Evolutionary conservation across 2,888 invertebrate genomes (phyloP).

Genomic region (Tyria jacobaeae): DNA sequence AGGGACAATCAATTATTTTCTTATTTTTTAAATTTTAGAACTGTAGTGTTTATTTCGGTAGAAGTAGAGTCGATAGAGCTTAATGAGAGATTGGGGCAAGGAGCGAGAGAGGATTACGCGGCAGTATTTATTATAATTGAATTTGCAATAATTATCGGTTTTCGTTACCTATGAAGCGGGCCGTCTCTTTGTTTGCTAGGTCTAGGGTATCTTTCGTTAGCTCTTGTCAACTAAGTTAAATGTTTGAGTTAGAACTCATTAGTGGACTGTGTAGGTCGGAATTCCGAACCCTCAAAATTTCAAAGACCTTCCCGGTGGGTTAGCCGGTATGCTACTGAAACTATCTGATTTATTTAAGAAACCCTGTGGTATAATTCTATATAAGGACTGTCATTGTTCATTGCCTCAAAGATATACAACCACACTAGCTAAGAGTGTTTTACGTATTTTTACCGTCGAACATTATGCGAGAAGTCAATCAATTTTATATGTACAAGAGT

Average conservation of each 20-base stretch:
- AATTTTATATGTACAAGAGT: neutral
- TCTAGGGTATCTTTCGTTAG: neutral
- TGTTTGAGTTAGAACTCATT: neutral
- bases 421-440: neutral
- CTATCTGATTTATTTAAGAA: neutral
- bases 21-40: too few species aligned
- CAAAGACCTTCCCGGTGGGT: neutral
- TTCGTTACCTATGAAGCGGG: neutral
- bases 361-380: too few species aligned
- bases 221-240: neutral
- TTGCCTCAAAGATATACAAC: neutral
- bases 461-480: neutral
- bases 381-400: neutral
- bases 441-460: neutral
- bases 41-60: neutral
- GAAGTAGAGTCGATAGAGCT: neutral
- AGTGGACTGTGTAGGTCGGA: too few species aligned
- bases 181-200: neutral
- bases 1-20: neutral
- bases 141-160: neutral
- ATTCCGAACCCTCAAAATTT: neutral
- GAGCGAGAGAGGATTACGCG: too few species aligned
- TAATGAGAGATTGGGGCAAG: neutral
- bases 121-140: too few species aligned
- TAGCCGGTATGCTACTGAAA: neutral